A percentile compares a stretch with the other conserved stretches of the same genome.
These are phyloP conservation scores for Lamellibrachia luymesi DNA, from an alignment of 1,140 invertebrate genomes.

Conservation along the genomic window DNA sequence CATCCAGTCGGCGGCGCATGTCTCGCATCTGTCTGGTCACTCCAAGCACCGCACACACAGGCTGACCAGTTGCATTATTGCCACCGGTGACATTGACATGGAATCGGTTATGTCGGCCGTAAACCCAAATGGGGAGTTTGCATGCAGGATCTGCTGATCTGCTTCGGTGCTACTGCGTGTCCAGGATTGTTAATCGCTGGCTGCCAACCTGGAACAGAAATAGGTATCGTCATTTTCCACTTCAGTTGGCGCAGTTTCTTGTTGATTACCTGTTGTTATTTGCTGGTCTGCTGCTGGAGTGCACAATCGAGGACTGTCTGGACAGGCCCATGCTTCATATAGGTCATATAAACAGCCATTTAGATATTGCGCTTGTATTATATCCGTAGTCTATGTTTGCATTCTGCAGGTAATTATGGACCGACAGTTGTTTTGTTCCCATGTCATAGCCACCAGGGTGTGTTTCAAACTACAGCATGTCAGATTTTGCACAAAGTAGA, in stretches of 20 bases:
- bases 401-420: neutral
- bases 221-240: neutral
- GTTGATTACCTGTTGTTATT: neutral
- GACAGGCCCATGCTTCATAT: neutral
- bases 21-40: neutral
- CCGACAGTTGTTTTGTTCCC: neutral
- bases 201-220: neutral
- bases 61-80: neutral
- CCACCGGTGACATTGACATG: neutral
- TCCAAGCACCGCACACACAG: neutral
- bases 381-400: neutral
- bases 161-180: neutral
- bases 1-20: neutral
- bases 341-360: neutral
- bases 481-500: neutral
- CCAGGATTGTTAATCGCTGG: neutral
- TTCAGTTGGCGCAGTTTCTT: neutral
- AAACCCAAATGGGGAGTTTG: neutral
- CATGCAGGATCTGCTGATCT: neutral
- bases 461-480: neutral
- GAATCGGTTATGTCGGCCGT: neutral
- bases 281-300: neutral
- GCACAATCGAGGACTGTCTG: neutral
- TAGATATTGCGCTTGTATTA: neutral
- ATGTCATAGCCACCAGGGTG: neutral